These are phyloP conservation scores for Drosophila kepulauana DNA, from an alignment of 1,140 invertebrate genomes.

Conservation along the genomic window DNA sequence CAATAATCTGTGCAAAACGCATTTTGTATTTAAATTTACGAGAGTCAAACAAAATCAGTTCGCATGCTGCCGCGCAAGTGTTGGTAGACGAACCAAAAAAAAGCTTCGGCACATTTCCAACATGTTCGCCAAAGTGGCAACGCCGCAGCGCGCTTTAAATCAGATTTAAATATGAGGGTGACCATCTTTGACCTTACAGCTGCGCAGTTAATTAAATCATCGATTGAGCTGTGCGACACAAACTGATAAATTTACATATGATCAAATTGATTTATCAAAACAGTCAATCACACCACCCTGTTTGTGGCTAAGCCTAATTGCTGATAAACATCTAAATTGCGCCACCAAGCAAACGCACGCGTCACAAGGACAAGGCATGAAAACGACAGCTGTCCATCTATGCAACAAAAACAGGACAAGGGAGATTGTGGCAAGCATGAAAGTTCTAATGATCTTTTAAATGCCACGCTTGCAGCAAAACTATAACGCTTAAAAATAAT, in stretches of 20 bases:
- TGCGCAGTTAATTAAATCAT: slow-evolving; percentile 68
- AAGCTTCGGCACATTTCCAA: background rate
- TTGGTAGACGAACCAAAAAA: slow-evolving; percentile 8
- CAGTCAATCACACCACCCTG: slow-evolving; percentile 64
- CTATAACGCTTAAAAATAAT: slow-evolving; percentile 74
- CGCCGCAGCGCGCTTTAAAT: slow-evolving; percentile 10
- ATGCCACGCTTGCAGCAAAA: slow-evolving; percentile 64
- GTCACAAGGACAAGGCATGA: slow-evolving; percentile 31
- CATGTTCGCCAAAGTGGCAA: slow-evolving; percentile 22
- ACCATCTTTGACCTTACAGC: slow-evolving; percentile 28
- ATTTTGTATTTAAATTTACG: slow-evolving; percentile 86
- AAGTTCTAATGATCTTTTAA: slow-evolving; percentile 80
- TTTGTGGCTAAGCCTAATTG: slow-evolving; percentile 73
- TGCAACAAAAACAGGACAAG: slow-evolving; percentile 2
- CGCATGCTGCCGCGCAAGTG: slow-evolving; percentile 43
- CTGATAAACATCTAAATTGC: slow-evolving; percentile 78
- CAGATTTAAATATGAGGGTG: slow-evolving; percentile 34
- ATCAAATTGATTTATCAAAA: slow-evolving; percentile 78
- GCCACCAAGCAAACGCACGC: slow-evolving; percentile 52
- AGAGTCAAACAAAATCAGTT: slow-evolving; percentile 27
- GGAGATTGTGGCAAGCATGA: slow-evolving; percentile 38
- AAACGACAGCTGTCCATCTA: slow-evolving; percentile 62
- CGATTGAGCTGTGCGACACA: slow-evolving; percentile 23
- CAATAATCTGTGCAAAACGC: slow-evolving; percentile 97
- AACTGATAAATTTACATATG: slow-evolving; percentile 70